Percentiles rank a stretch among this genome's conserved stretches.
These are phyloP conservation scores for Gymnoscopelus braueri DNA, from an alignment of 2,797 vertebrate genomes.

Conservation along the genomic window DNA sequence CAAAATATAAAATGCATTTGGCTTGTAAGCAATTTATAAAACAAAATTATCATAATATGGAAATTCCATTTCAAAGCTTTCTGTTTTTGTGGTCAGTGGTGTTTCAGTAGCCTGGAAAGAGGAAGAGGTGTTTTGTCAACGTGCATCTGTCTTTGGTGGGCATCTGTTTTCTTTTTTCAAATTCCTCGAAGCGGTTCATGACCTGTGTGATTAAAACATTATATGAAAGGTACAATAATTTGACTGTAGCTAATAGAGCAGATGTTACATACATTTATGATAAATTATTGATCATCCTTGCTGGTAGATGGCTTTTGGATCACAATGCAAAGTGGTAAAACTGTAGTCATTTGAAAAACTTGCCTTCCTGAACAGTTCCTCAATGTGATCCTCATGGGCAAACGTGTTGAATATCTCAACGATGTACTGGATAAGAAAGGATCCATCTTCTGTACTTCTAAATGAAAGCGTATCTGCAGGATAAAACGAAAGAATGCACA, in stretches of 20 bases:
- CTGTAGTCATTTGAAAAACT: conserved; percentile 4
- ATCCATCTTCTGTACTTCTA: conserved; percentile 20
- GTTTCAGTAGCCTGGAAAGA: conserved; percentile 57
- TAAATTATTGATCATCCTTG: background rate
- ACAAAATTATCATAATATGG: too few species aligned
- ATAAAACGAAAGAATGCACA: conserved; percentile 11
- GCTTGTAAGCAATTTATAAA: too few species aligned
- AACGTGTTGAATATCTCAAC: conserved; percentile 46
- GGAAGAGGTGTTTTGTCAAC: conserved; percentile 63
- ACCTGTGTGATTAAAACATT: conserved; percentile 61
- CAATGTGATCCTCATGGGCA: conserved; percentile 52
- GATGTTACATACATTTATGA: background rate
- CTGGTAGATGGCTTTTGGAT: background rate
- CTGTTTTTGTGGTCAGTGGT: too few species aligned
- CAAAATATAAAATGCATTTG: too few species aligned
- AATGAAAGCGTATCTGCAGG: conserved; percentile 70
- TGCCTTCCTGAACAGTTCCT: conserved; percentile 74
- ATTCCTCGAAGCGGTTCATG: conserved; percentile 56
- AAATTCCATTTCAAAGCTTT: too few species aligned
- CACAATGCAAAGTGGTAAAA: background rate
- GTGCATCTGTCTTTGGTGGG: conserved; percentile 69
- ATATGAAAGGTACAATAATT: background rate
- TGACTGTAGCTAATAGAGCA: background rate
- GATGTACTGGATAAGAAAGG: conserved; percentile 65
- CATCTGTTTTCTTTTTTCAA: conserved; percentile 57